A percentile compares a stretch with the other conserved stretches of the same genome.
These are phyloP conservation scores for Momotus momota DNA, from an alignment of 2,797 vertebrate species.

Conservation along the genomic window DNA sequence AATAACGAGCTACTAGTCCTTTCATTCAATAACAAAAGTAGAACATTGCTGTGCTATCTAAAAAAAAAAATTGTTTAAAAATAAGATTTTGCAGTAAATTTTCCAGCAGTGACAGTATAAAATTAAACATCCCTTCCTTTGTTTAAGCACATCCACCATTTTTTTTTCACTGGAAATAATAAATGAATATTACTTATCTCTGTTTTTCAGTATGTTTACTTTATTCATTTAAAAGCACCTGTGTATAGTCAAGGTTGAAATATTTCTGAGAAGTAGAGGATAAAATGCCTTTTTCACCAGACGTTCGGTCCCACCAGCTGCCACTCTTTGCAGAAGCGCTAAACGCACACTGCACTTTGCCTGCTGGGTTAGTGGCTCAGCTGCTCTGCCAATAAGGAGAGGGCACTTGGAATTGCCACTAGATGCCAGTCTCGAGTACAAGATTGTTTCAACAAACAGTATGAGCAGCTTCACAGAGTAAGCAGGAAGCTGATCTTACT, in stretches of 20 bases:
- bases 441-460: background rate
- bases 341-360: background rate
- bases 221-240: slow-evolving; percentile 28
- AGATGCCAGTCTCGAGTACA: slow-evolving; percentile 6
- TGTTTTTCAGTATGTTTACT: slow-evolving; percentile 2
- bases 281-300: background rate
- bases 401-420: background rate
- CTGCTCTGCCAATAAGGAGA: background rate
- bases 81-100: background rate
- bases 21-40: background rate
- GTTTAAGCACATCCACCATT: background rate
- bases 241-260: background rate
- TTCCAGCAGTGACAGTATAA: background rate
- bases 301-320: background rate
- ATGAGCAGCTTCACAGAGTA: background rate
- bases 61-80: background rate
- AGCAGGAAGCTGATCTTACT: background rate
- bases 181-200: slow-evolving; percentile 13
- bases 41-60: background rate
- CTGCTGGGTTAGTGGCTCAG: background rate
- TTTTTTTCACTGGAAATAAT: slow-evolving; percentile 7
- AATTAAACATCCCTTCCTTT: slow-evolving; percentile 8
- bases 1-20: background rate
- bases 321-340: background rate
- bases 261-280: background rate